phyloP scores from a whole-genome alignment of 2,797 vertebrate genomes.

The Alca torda region DNA sequence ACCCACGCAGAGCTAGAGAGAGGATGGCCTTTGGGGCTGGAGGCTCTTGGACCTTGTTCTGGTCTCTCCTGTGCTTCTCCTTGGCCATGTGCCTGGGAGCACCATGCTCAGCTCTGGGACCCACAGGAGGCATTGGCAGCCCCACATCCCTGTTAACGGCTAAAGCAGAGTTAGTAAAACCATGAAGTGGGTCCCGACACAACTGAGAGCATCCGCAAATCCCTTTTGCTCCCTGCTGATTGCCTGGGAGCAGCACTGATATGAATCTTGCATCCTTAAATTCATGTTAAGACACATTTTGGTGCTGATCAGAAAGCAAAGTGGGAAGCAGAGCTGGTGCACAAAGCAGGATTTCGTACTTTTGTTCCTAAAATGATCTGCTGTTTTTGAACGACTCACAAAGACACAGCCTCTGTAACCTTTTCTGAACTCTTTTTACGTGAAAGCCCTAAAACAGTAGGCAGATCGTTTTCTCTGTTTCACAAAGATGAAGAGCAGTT shows the following conservation, averaged over 20 bases:
- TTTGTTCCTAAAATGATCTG: background rate
- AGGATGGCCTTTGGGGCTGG: background rate
- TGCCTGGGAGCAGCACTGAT: background rate
- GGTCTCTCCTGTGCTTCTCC: background rate
- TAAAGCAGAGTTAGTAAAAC: background rate
- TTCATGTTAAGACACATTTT: background rate
- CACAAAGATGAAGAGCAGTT: background rate
- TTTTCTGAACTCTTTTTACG: background rate
- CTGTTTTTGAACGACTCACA: background rate
- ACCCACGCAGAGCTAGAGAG: rapidly evolving
- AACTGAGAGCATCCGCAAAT: background rate
- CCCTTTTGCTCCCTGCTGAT: background rate
- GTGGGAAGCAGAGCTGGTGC: background rate
- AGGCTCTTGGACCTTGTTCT: background rate
- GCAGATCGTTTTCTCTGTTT: background rate
- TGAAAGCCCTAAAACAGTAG: background rate
- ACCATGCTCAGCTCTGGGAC: rapidly evolving
- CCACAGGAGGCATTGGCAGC: background rate
- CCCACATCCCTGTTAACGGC: background rate
- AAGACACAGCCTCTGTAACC: background rate
- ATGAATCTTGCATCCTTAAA: background rate
- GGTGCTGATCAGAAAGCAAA: background rate
- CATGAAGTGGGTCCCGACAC: background rate
- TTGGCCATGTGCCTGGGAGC: background rate
- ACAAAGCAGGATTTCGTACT: background rate